These are phyloP conservation scores for Mesochorus sp. DNA, from an alignment of 2,888 invertebrate species.

Conservation along the genomic window DNA sequence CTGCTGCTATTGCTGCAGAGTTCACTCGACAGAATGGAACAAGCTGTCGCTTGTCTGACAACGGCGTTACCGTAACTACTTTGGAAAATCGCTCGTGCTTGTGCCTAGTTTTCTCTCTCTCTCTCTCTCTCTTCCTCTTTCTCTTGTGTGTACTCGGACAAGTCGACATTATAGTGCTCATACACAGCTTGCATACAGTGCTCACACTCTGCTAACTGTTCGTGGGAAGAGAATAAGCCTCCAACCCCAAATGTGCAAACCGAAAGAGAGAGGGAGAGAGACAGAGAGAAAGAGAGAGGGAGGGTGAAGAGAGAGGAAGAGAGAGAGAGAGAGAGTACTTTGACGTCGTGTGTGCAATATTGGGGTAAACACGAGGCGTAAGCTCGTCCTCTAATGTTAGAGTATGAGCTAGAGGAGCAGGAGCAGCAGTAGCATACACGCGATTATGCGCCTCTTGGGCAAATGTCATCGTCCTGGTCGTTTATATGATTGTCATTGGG, in stretches of 20 bases:
- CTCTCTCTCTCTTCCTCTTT: neutral
- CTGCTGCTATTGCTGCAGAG: slow-evolving; percentile 36
- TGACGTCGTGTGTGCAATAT: slow-evolving; percentile 39
- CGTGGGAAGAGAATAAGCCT: slow-evolving; percentile 14
- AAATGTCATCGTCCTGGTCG: too few species aligned
- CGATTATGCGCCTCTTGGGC: too few species aligned
- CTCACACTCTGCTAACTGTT: neutral
- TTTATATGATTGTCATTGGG: too few species aligned
- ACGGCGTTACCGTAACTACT: slow-evolving; percentile 57
- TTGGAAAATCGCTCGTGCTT: slow-evolving; percentile 41
- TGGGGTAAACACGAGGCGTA: neutral
- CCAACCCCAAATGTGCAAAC: neutral
- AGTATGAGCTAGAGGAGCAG: too few species aligned
- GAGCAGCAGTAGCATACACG: too few species aligned
- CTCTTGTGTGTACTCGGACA: slow-evolving; percentile 10
- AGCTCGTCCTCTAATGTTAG: too few species aligned
- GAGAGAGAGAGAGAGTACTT: slow-evolving; percentile 39
- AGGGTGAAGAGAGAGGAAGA: too few species aligned
- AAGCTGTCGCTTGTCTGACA: slow-evolving; percentile 57
- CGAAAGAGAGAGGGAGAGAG: slow-evolving; percentile 7
- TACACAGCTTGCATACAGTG: neutral
- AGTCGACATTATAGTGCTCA: slow-evolving; percentile 12
- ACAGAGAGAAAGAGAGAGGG: neutral
- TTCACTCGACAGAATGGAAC: slow-evolving; percentile 41
- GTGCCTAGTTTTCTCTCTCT: neutral